phyloP scores from a whole-genome alignment of 1,140 invertebrate species.

The Neelides sp. region DNA sequence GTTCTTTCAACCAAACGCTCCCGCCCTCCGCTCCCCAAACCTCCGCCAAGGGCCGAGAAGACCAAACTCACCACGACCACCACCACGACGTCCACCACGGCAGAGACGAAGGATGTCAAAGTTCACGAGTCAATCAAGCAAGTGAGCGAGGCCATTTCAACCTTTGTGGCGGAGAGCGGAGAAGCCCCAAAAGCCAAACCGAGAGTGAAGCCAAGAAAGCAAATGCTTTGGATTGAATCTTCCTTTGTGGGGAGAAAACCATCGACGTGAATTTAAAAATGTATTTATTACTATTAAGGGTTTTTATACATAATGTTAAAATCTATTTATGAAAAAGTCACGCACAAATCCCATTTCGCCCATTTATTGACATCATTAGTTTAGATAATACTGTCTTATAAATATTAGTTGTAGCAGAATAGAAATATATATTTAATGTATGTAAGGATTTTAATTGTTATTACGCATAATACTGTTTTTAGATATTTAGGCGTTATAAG shows the following conservation, averaged over 20 bases:
- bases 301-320: no score
- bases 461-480: no score
- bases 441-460: no score
- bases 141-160: conserved; percentile 29
- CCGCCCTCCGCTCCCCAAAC: conserved; percentile 24
- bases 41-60: conserved; percentile 23
- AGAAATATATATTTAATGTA: no score
- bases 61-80: conserved; percentile 4
- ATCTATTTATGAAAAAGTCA: no score
- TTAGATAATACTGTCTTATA: no score
- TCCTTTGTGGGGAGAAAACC: conserved; percentile 30
- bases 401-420: no score
- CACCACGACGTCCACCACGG: background rate
- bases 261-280: background rate
- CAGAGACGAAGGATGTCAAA: conserved; percentile 2
- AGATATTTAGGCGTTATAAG: no score
- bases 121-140: conserved; percentile 30
- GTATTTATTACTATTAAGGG: background rate
- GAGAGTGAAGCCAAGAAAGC: conserved; percentile 20
- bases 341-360: no score
- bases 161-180: conserved; percentile 18
- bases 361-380: no score
- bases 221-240: conserved; percentile 28
- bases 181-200: conserved; percentile 14
- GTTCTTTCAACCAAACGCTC: conserved; percentile 15